phyloP scores from a whole-genome alignment of 2,113 vertebrate species.

The Ascaphus truei region DNA sequence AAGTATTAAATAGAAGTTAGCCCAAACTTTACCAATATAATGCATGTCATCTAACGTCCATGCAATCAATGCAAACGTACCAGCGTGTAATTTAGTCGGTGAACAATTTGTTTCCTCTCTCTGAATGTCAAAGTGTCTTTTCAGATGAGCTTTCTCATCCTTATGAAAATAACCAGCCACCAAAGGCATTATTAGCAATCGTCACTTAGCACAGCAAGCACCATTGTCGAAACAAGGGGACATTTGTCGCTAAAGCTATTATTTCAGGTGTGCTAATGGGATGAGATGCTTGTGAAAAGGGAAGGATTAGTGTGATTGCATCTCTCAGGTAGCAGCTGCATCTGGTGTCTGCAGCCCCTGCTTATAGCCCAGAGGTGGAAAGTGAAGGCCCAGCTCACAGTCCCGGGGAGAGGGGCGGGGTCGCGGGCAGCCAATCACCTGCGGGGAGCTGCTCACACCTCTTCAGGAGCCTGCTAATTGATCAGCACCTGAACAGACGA shows the following conservation, averaged over 20 bases:
- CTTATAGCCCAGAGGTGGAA: conserved; percentile 35
- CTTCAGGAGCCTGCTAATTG: conserved; percentile 69
- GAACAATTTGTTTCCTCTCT: conserved; percentile 5
- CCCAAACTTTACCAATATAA: too few relatives aligned
- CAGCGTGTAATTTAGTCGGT: too few relatives aligned
- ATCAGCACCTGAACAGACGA: conserved; percentile 63
- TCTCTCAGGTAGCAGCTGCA: conserved; percentile 32
- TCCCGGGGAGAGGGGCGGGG: conserved; percentile 10
- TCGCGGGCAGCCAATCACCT: conserved; percentile 41
- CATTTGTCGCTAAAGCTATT: conserved; percentile 61
- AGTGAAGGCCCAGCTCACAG: conserved; percentile 2
- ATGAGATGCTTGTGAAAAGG: conserved; percentile 51
- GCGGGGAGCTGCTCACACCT: conserved; percentile 58
- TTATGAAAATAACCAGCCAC: background rate
- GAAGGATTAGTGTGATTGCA: conserved; percentile 38
- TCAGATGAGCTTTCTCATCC: background rate
- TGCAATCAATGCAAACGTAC: too few relatives aligned
- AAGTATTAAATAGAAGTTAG: too few relatives aligned
- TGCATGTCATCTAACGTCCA: too few relatives aligned
- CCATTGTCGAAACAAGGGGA: conserved; percentile 4
- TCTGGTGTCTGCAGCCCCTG: conserved; percentile 23
- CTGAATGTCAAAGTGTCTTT: background rate
- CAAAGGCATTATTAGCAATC: background rate
- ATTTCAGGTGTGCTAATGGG: conserved; percentile 75
- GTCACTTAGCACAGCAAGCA: conserved; percentile 1